Base-by-base conservation (phyloP, 2,888 invertebrate species). In the Eupelmus urozonus region DNA sequence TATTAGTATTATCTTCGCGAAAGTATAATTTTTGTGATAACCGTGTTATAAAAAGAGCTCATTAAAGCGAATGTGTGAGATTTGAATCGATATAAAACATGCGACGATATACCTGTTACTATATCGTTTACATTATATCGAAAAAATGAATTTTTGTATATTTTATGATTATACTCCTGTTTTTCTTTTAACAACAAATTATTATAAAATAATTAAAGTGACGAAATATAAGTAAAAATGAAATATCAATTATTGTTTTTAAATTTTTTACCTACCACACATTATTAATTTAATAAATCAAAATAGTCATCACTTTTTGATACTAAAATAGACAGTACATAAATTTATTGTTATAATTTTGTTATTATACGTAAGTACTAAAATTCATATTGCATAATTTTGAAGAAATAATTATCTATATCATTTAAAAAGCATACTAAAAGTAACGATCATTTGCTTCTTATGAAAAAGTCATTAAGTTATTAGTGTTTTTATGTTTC, bases 201-300 rank as follows among this genome's bases (percentile, higher is more conserved):
- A 77, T 67, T 66, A 67, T 77, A 53, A 53, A 59, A 13, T 70
- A 57, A 65, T 65, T 76, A 76, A 71, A 77, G 49, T 57, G 53
- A 55, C 70, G 5, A 62, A 76, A 67, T 71, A 62, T 34, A 75
- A 65, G 18, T 60, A 66, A 65, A 66, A 1, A 42, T 34, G 34
- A 34, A 34, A 40, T 40, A 62, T 34, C 23, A 18, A 16, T n/a
- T 55, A 4, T 53, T 34, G 11, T 20, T 53, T 53, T 65, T 4
- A 25, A 13, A n/a, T n/a, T 62, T 60, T n/a, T 18, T 34, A 5
- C 16, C n/a, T 34, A 9, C 34, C 34, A 27, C 9, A 34, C 34
- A 3, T 34, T 5, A 34, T 34, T 9, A 34, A 5, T 34, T 5
- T 34, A 9, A 5, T 34, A 34, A 34, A 34, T 34, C 9, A 34